Evolutionary conservation across 1,140 invertebrate genomes (phyloP), one percentile per base, ranked within the genome.

Genomic region (Paracyclopina nana): DNA sequence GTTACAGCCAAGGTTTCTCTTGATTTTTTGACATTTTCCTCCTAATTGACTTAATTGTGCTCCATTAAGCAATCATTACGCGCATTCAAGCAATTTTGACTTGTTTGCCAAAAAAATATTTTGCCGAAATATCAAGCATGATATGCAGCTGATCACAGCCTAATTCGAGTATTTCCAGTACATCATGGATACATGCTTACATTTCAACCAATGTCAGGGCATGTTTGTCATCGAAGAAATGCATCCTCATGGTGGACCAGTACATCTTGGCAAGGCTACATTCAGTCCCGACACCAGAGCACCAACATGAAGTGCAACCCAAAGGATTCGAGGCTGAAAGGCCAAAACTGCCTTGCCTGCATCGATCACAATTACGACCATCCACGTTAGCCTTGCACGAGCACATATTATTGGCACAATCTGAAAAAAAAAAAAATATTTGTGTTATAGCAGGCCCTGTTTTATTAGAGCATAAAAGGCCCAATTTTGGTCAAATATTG

Each of bases 251-350:
- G 60, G 77, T 71, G 53, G 75, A 72, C 31, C 77, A 63, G 45
- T 73, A 80, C 1, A 78, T 62, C 22, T 73, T 77, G 45, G 63
- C 60, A 8, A 67, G 65, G 22, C 72, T 70, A 61, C 91, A 97
- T 11, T 78, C 66, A 12, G 68, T 69, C 0, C 79, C 74, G 8
- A 86, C 73, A 5, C 85, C 85, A 53, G 85, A 92, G 65, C 92
- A 97, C 67, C 80, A 96, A 64, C 92, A 97, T 41, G 77, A 66
- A 34, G 74, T 71, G 63, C 92, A 97, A 4, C 92, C 92, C 34
- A 78, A 69, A 5, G 75, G 71, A 63, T 90, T 82, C 12, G 66
- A 60, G 1, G 59, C 60, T 8, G 77, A 74, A 1, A 97, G 65
- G 46, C 84, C 80, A 61, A 85, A 96, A 4, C 79, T 86, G 1